Evolutionary conservation across 2,797 vertebrate genomes (phyloP), one percentile per base, ranked within the genome.

Genomic region (Urophycis tenuis): DNA sequence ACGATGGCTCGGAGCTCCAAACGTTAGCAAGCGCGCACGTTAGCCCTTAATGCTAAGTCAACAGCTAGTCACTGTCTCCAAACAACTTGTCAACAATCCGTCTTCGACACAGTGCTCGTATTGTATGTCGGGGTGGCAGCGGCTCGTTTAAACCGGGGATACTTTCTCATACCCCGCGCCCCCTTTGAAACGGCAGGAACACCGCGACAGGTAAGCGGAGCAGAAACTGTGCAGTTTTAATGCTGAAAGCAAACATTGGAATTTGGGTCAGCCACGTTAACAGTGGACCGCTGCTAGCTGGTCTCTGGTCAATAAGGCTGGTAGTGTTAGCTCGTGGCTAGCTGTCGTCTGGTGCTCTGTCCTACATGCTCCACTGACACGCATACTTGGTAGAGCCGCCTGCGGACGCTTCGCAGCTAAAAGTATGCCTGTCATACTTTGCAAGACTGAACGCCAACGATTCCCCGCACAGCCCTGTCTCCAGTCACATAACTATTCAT

Each of bases 31-130:
- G 75, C 73, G n/a, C 85, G 15, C 85, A 78, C 83, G 81, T 86
- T 91, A 90, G 90, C 91, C 74, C 67, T 71, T 2, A 81, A 81
- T 73, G 83, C 83, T 84, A 75, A 76, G 82, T 84, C 81, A n/a
- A n/a, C 77, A 49, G 83, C 83, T 85, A 82, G 34, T 72, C 71
- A 83, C 84, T 90, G 70, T 85, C 84, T 90, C 84, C 83, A 60
- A 74, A 82, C 87, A 78, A 90, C 87, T 92, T 91, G 91, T 90
- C 90, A 92, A 81, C 89, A 89, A 81, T 85, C 87, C 80, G 86
- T 83, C 84, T 78, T 1, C 85, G 82, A 83, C 82, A 83, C 82
- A 0, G 75, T 85, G 81, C 72, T 31, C n/a, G 31, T 67, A 19
- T 69, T 41, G 75, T 72, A 8, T n/a, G 14, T 17, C 35, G 19